Percentiles rank a stretch among this genome's conserved stretches.
Evolutionary conservation across 1,140 invertebrate species (phyloP).

Genomic region (Andrena cerasifolii): DNA sequence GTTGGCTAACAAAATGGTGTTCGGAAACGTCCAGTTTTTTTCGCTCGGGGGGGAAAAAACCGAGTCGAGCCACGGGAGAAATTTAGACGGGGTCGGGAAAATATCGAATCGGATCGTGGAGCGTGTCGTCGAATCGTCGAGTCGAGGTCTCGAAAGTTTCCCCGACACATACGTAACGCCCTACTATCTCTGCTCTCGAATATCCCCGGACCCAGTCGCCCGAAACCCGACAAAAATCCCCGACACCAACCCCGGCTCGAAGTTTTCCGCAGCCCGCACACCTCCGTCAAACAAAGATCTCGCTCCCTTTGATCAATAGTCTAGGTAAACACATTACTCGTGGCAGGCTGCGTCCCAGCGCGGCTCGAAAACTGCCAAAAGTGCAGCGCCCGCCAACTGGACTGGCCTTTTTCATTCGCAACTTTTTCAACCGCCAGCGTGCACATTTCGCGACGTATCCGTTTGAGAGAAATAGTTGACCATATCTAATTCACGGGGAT

Average conservation of each 20-base stretch:
- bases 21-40: no score
- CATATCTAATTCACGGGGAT: no score
- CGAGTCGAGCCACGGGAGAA: background rate
- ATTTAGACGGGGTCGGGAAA: background rate
- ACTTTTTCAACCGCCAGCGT: no score
- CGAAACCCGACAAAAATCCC: slow-evolving; percentile 35
- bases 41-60: no score
- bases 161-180: slow-evolving; percentile 22
- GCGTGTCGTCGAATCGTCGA: slow-evolving; percentile 27
- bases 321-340: slow-evolving; percentile 50
- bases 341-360: slow-evolving; percentile 26
- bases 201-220: slow-evolving; percentile 19
- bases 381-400: slow-evolving; percentile 31
- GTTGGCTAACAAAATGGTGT: no score
- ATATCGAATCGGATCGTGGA: slow-evolving; percentile 16
- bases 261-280: slow-evolving; percentile 42
- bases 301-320: slow-evolving; percentile 49
- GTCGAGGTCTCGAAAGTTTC: slow-evolving; percentile 32
- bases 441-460: no score
- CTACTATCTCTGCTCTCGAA: slow-evolving; percentile 7
- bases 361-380: slow-evolving; percentile 42
- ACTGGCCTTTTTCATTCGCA: slow-evolving; percentile 34
- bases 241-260: background rate
- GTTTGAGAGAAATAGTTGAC: no score
- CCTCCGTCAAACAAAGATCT: slow-evolving; percentile 37